Evolutionary conservation across 1,140 invertebrate genomes (phyloP).

Genomic region (Drosophila biarmipes): DNA sequence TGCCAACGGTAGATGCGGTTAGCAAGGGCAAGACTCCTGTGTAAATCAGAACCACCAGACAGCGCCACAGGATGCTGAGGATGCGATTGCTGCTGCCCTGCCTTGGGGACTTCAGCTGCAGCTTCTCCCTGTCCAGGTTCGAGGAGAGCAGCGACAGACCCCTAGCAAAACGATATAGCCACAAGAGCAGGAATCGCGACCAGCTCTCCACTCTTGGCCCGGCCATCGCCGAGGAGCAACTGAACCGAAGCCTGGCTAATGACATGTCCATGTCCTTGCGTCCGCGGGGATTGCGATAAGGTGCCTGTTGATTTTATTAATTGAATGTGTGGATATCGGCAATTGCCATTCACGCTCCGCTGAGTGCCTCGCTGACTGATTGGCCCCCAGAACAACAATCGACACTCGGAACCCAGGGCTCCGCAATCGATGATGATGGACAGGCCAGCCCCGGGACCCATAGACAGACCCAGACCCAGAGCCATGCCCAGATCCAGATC

Average conservation of each 20-base stretch:
- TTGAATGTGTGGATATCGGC: constrained; percentile 80
- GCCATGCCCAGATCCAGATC: constrained; percentile 13
- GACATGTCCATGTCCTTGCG: constrained; percentile 44
- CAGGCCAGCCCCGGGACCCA: constrained; percentile 42
- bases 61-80: constrained; percentile 50
- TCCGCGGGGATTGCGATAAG: constrained; percentile 39
- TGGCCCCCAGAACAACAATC: constrained; percentile 27
- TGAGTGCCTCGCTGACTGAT: constrained; percentile 79
- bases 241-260: constrained; percentile 38
- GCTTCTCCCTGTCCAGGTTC: constrained; percentile 23
- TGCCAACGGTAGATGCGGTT: not conserved
- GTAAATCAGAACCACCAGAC: constrained; percentile 50
- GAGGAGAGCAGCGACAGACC: constrained; percentile 49
- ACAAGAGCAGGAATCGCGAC: constrained; percentile 44
- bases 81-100: constrained; percentile 40
- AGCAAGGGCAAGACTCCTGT: constrained; percentile 26
- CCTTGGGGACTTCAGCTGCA: constrained; percentile 33
- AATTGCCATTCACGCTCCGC: constrained; percentile 78
- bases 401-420: not conserved
- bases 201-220: constrained; percentile 37
- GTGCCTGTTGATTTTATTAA: constrained; percentile 77
- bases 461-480: not conserved
- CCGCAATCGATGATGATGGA: constrained; percentile 50
- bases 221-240: constrained; percentile 45
- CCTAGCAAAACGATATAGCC: constrained; percentile 50